Percentiles rank a stretch among this genome's conserved stretches.
These are phyloP conservation scores for Peromyscus nudipes DNA, from an alignment of 2,797 vertebrate genomes.

Conservation along the genomic window DNA sequence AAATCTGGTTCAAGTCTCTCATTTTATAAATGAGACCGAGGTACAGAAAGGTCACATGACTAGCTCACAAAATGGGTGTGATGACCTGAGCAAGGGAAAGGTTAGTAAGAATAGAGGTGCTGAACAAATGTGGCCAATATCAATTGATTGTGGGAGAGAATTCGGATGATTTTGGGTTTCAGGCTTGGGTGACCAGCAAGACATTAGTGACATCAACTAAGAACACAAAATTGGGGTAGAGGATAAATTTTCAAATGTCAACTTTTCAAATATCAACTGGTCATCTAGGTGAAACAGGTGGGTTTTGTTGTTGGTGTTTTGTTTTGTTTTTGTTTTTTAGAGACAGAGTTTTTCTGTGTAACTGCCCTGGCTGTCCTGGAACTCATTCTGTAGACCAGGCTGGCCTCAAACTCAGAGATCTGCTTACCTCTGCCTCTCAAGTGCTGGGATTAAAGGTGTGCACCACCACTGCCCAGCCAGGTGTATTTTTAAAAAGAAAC, in stretches of 20 bases:
- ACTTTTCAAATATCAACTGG: conserved; percentile 4
- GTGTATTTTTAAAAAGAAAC: neutral
- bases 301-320: neutral
- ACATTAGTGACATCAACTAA: neutral
- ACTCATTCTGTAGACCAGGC: neutral
- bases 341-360: neutral
- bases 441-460: neutral
- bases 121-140: neutral
- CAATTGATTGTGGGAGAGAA: neutral
- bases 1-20: neutral
- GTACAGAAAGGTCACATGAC: neutral
- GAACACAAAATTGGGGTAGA: neutral
- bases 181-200: neutral
- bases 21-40: conserved; percentile 35
- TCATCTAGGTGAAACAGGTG: neutral
- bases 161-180: conserved; percentile 8
- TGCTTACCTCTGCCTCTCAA: neutral
- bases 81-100: neutral
- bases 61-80: neutral
- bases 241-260: conserved; percentile 31
- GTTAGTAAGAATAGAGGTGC: neutral
- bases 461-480: neutral
- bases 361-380: neutral
- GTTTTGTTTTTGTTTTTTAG: neutral
- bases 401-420: neutral